Evolutionary conservation across 2,888 invertebrate genomes (phyloP), one percentile per base, ranked within the genome.

Genomic region (Cephus nigrinus): DNA sequence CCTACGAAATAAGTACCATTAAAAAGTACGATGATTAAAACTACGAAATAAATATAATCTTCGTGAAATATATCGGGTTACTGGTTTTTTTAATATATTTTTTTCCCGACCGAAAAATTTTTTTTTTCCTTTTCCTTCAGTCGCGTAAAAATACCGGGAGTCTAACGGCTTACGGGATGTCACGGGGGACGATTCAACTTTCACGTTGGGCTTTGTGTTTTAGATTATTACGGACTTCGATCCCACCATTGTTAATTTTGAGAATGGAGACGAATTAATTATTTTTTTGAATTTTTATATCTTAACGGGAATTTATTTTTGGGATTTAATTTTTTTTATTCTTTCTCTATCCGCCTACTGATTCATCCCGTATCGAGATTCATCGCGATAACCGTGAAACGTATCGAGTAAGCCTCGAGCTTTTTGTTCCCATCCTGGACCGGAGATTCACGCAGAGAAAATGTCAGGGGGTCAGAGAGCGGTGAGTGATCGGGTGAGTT

Each of bases 401-500:
- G 55, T 55, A 23, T 55, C 55, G 55, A 15, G 23, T 55, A 23
- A 55, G 55, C 23, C 23, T 55, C 2, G 23, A 55, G 23, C 15
- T 55, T 55, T 55, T 55, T 55, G 55, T 55, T 55, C 15, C 55
- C 23, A 55, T 23, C 23, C 15, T 0, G 55, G 23, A 23, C 9
- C 23, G 23, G 23, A 23, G 9, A 23, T 55, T 9, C 55, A 55
- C 55, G 23, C 23, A 23, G 55, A 5, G 55, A 23, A 55, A 55
- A 23, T 55, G 55, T 55, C 55, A 55, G 55, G 55, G 40, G 55
- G 55, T 55, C 23, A 55, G 5, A 55, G 23, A 55, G 55, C 55
- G 55, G 55, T 55, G 55, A 55, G 55, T 55, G 75, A 72, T 77
- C 35, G 74, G 74, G 30, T 30, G 74, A 74, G n/a, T 35, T 74